A percentile compares a stretch with the other conserved stretches of the same genome.
These are phyloP conservation scores for Hemicentrotus pulcherrimus DNA, from an alignment of 35 echinoderm and acorn worm species.

Conservation along the genomic window DNA sequence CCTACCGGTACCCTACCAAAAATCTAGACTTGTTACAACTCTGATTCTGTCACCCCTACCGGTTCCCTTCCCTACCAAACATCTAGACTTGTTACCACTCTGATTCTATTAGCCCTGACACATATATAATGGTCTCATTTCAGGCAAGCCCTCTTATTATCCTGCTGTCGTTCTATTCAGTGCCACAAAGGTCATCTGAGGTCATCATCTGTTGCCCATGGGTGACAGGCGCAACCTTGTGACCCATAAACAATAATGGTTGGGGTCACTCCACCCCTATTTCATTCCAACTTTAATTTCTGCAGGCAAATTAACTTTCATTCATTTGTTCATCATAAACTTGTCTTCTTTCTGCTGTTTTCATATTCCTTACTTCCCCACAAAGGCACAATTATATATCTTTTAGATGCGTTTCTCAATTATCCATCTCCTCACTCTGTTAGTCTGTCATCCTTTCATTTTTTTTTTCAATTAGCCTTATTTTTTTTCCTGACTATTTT, in stretches of 20 bases:
- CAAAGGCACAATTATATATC: no score
- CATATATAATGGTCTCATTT: slow-evolving; percentile 33
- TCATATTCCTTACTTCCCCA: neutral
- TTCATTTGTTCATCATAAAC: neutral
- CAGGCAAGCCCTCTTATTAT: neutral
- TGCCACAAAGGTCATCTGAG: slow-evolving; percentile 30
- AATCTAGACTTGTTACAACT: neutral
- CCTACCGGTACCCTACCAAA: neutral
- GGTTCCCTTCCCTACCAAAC: neutral
- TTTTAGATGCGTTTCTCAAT: no score
- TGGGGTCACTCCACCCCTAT: slow-evolving; percentile 45
- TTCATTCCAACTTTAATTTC: slow-evolving; percentile 37
- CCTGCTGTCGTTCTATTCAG: neutral
- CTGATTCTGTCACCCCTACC: neutral
- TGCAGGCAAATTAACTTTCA: slow-evolving; percentile 36
- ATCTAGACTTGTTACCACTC: slow-evolving; percentile 18
- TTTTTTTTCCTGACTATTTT: neutral
- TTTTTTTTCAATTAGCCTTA: no score
- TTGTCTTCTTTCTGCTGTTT: neutral
- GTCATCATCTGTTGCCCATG: slow-evolving; percentile 46
- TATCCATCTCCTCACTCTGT: no score
- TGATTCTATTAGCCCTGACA: slow-evolving; percentile 36
- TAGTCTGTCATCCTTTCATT: no score
- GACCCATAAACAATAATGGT: slow-evolving; percentile 44
- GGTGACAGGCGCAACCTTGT: slow-evolving; percentile 40